Evolutionary conservation across 2,888 invertebrate species (phyloP).

Genomic region (Notocelia uddmanniana): DNA sequence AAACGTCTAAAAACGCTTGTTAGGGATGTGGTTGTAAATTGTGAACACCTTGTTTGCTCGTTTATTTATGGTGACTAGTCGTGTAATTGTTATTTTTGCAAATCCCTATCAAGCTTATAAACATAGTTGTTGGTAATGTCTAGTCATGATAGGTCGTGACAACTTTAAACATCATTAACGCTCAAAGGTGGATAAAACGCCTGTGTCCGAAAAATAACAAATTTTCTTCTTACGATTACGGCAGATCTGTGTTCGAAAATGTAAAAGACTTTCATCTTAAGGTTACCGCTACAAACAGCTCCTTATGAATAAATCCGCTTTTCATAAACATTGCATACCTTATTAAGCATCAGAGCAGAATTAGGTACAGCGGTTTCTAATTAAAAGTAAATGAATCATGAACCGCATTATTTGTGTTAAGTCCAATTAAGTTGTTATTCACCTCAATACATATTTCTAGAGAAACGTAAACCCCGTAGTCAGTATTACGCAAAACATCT

Average conservation of each 20-base stretch:
- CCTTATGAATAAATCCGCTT: background rate
- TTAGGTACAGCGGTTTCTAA: conserved; percentile 29
- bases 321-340: conserved; percentile 9
- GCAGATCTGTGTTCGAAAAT: background rate
- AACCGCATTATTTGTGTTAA: conserved; percentile 17
- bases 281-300: background rate
- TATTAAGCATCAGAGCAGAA: conserved; percentile 19
- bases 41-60: too few relatives aligned
- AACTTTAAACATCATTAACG: too few relatives aligned
- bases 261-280: background rate
- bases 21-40: too few relatives aligned
- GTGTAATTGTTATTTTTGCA: background rate
- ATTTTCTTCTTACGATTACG: background rate
- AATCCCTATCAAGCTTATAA: too few relatives aligned
- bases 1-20: too few relatives aligned
- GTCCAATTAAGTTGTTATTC: conserved; percentile 48
- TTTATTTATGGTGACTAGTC: too few relatives aligned
- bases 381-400: conserved; percentile 35
- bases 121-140: too few relatives aligned
- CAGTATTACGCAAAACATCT: conserved; percentile 36
- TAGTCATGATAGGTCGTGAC: too few relatives aligned
- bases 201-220: too few relatives aligned
- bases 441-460: conserved; percentile 48
- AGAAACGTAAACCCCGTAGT: conserved; percentile 30
- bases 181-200: too few relatives aligned